Evolutionary conservation across 23 tunicate genomes (phyloP).

Genomic region (Oikopleura albicans): DNA sequence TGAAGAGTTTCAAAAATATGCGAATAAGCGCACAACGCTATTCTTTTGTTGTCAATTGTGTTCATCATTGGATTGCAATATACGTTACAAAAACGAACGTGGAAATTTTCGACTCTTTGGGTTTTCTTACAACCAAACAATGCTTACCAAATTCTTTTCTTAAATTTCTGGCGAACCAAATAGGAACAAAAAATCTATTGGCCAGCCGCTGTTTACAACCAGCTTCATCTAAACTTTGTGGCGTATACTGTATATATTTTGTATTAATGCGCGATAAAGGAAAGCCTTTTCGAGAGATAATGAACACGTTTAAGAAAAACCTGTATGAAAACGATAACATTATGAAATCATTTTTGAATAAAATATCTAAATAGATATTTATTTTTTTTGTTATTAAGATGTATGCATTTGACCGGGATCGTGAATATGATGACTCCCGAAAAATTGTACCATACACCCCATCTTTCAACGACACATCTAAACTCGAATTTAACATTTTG

Average conservation of each 20-base stretch:
- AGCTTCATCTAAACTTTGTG: neutral
- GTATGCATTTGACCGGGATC: neutral
- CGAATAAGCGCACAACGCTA: neutral
- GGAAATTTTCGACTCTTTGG: neutral
- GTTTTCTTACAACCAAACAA: neutral
- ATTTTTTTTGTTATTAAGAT: neutral
- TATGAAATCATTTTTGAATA: neutral
- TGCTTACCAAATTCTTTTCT: neutral
- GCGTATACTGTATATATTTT: neutral
- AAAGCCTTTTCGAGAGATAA: neutral
- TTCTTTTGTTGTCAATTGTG: neutral
- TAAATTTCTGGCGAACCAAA: neutral
- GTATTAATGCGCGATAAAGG: neutral
- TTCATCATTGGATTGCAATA: neutral
- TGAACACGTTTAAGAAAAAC: neutral
- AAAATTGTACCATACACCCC: neutral
- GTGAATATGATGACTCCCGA: neutral
- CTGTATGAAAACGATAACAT: neutral
- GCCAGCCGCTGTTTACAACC: neutral
- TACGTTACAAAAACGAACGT: neutral
- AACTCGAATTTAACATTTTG: neutral
- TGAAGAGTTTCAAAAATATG: neutral
- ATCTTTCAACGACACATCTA: neutral
- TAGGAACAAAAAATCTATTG: neutral
- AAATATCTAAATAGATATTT: neutral